Conservation (phyloP, 92 coral and sea anemone species). For the Porites lobata region DNA sequence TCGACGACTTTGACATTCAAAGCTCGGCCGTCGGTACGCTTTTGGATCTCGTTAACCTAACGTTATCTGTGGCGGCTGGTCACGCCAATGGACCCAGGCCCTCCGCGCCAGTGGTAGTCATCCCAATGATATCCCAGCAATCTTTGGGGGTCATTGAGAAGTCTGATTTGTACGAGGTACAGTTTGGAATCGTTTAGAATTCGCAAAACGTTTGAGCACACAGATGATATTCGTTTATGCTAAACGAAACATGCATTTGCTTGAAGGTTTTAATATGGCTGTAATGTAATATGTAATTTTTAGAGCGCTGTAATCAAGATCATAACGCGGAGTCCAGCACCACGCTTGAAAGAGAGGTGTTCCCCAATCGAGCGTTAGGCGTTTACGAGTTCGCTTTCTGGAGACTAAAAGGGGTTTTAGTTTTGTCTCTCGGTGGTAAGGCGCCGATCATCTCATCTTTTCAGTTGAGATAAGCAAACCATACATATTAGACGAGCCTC, state of each 20-base stretch:
- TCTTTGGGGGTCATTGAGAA: constrained; percentile 84
- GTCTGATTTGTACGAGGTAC: constrained; percentile 93
- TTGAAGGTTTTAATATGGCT: neutral
- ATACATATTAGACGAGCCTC: no score
- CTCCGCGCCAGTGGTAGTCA: constrained; percentile 90
- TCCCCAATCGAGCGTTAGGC: no score
- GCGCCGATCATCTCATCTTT: no score
- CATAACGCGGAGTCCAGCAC: no score
- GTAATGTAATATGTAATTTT: no score
- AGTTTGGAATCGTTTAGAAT: neutral
- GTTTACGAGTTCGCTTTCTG: no score
- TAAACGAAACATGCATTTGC: neutral
- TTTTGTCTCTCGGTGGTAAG: no score
- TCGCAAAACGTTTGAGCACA: no score
- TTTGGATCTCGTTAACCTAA: constrained; percentile 92
- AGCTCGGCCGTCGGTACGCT: constrained; percentile 96
- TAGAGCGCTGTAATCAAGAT: no score
- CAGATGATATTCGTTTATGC: neutral
- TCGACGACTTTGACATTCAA: constrained; percentile 89
- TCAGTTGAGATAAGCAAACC: no score
- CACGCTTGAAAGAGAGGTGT: no score
- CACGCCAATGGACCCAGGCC: constrained; percentile 71
- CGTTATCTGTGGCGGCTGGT: constrained; percentile 84
- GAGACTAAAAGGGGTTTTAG: no score
- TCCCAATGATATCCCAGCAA: constrained; percentile 94